Conservation (phyloP, 2,888 invertebrate species). For the Copidosoma aretas region DNA sequence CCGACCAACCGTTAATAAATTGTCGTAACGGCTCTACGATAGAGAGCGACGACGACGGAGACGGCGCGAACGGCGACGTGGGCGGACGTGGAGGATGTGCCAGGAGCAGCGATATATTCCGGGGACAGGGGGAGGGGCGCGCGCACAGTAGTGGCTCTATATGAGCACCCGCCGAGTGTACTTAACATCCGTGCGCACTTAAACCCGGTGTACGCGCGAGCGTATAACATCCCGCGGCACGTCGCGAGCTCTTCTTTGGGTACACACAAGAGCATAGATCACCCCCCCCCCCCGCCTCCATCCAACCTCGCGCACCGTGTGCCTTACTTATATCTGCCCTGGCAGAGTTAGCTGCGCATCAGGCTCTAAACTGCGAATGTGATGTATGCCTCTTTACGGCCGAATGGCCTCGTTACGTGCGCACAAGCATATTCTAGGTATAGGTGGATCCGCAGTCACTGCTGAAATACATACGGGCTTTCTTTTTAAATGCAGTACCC, state of each 20-base stretch:
- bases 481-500: too few relatives aligned
- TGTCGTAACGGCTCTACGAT: conserved; percentile 60
- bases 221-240: too few relatives aligned
- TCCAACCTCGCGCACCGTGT: too few relatives aligned
- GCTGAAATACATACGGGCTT: too few relatives aligned
- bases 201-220: too few relatives aligned
- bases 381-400: conserved; percentile 49
- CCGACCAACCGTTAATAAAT: conserved; percentile 58
- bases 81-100: neutral
- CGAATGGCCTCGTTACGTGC: conserved; percentile 35
- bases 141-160: conserved; percentile 54
- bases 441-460: too few relatives aligned
- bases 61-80: conserved; percentile 24
- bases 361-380: conserved; percentile 57
- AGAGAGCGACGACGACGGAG: conserved; percentile 49
- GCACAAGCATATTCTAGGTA: too few relatives aligned
- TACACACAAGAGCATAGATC: too few relatives aligned
- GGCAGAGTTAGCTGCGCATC: conserved; percentile 56
- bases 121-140: conserved; percentile 45
- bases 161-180: conserved; percentile 61
- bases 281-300: too few relatives aligned
- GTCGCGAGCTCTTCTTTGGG: too few relatives aligned
- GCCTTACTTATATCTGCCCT: conserved; percentile 2
- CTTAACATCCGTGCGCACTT: too few relatives aligned
- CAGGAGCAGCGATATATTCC: conserved; percentile 54